Conservation (phyloP, 2,797 vertebrate species). For the Microctenopoma steveboyesi region DNA sequence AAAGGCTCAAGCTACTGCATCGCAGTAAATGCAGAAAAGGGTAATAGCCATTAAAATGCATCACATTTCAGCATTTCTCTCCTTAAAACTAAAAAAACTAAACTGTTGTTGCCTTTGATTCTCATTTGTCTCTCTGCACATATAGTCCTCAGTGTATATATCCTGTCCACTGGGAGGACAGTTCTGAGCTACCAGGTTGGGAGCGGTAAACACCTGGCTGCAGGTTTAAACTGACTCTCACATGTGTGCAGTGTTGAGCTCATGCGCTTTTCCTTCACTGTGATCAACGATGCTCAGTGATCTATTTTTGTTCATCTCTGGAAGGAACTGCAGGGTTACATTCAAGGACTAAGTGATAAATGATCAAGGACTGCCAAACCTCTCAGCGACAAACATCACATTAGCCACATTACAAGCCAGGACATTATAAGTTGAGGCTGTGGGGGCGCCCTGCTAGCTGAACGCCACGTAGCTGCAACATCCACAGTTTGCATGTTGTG, state of each 20-base stretch:
- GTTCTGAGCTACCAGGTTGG: slow-evolving; percentile 24
- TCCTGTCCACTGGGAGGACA: slow-evolving; percentile 20
- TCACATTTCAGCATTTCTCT: background rate
- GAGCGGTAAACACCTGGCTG: slow-evolving; percentile 37
- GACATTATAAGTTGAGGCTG: slow-evolving; percentile 34
- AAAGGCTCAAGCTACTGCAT: no score
- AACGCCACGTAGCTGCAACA: no score
- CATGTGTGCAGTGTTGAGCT: slow-evolving; percentile 31
- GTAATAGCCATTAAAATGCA: background rate
- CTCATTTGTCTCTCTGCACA: background rate
- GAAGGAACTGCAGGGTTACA: slow-evolving; percentile 15
- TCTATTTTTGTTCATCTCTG: slow-evolving; percentile 42
- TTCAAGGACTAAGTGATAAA: slow-evolving; percentile 42
- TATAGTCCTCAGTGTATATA: background rate
- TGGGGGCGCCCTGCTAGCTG: no score
- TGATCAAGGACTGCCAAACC: slow-evolving; percentile 26
- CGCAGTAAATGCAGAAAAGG: no score
- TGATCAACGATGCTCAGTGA: slow-evolving; percentile 69
- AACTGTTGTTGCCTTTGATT: slow-evolving; percentile 1
- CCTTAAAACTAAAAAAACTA: slow-evolving; percentile 8
- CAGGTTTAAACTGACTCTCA: background rate
- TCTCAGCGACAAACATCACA: slow-evolving; percentile 17
- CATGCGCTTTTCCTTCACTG: slow-evolving; percentile 19
- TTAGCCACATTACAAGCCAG: slow-evolving; percentile 22
- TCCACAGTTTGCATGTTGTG: no score